These are phyloP conservation scores for Pocota personata DNA, from an alignment of 2,888 invertebrate genomes.

Conservation along the genomic window DNA sequence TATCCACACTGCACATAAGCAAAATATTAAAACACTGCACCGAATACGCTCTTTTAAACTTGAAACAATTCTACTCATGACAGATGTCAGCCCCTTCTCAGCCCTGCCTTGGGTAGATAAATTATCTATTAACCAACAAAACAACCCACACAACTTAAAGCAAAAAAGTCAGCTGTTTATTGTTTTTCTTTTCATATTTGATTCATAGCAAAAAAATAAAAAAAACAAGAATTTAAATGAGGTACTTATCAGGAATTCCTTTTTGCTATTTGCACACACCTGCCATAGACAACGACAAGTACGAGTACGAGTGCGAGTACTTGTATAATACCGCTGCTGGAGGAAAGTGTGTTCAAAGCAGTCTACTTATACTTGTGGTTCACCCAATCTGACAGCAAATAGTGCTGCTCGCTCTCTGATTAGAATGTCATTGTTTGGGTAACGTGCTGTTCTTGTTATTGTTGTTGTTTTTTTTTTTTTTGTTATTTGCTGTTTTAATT, in stretches of 20 bases:
- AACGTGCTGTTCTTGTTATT: neutral
- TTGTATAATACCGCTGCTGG: neutral
- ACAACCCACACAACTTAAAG: neutral
- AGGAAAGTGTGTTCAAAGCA: neutral
- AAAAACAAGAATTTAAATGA: constrained; percentile 22
- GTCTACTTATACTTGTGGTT: neutral
- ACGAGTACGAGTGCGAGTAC: neutral
- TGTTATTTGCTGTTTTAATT: neutral
- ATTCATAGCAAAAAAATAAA: constrained; percentile 8
- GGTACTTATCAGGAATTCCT: constrained; percentile 46
- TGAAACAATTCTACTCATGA: neutral
- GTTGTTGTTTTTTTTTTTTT: neutral
- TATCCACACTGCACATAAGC: neutral
- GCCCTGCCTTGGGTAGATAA: neutral
- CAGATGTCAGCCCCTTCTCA: neutral
- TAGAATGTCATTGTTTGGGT: constrained; percentile 10
- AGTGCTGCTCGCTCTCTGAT: neutral
- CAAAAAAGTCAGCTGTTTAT: constrained; percentile 48
- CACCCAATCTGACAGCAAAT: constrained; percentile 1
- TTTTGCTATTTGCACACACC: constrained; percentile 40
- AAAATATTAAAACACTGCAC: neutral
- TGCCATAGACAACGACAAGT: neutral
- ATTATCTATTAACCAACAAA: neutral
- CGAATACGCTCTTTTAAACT: neutral
- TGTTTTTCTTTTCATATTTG: constrained; percentile 31